phyloP scores from a whole-genome alignment of 2,113 vertebrate genomes.

The Mola mola region DNA sequence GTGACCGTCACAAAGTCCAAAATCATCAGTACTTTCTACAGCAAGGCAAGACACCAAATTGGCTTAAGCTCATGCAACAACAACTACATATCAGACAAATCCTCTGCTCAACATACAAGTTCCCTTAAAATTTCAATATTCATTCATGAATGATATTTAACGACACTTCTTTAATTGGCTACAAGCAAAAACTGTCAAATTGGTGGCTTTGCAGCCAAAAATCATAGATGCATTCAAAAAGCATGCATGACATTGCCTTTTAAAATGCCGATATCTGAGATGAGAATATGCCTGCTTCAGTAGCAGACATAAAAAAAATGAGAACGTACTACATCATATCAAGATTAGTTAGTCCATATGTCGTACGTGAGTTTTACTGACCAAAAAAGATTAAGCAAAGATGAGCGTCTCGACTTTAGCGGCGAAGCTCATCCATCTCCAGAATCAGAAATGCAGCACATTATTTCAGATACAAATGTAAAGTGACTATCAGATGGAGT shows the following conservation, averaged over 20 bases:
- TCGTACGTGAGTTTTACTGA: constrained; percentile 26
- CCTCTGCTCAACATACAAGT: constrained; percentile 61
- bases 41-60: constrained; percentile 61
- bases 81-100: constrained; percentile 60
- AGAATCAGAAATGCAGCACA: constrained; percentile 28
- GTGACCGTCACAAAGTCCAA: constrained; percentile 75
- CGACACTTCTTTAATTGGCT: constrained; percentile 62
- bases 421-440: constrained; percentile 30
- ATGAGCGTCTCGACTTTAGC: constrained; percentile 22
- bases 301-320: constrained; percentile 26
- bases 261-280: constrained; percentile 27
- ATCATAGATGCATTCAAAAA: constrained; percentile 41
- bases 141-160: constrained; percentile 58
- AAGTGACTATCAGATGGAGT: constrained; percentile 36
- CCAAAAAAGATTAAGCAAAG: constrained; percentile 20
- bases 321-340: constrained; percentile 20
- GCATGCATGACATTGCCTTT: constrained; percentile 42
- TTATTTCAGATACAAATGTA: constrained; percentile 45
- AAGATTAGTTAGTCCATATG: constrained; percentile 22
- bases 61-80: constrained; percentile 65
- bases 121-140: constrained; percentile 57
- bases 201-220: constrained; percentile 18
- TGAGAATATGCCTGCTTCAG: constrained; percentile 2
- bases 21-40: constrained; percentile 67
- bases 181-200: constrained; percentile 35